A percentile compares a stretch with the other conserved stretches of the same genome.
phyloP scores from a whole-genome alignment of 2,888 invertebrate genomes.

The Melangyna quadrimaculata region DNA sequence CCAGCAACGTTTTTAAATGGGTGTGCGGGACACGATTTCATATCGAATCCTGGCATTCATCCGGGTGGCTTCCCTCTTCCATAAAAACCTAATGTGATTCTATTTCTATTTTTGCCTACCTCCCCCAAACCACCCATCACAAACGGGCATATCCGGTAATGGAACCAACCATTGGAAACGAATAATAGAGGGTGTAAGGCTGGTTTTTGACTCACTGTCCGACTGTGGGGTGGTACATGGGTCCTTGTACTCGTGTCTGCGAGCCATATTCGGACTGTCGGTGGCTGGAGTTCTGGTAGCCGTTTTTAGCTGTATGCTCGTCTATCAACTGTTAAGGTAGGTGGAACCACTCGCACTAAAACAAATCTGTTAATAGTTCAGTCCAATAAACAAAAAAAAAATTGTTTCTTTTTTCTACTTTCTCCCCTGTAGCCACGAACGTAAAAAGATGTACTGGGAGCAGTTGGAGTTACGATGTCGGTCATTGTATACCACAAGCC shows the following conservation, averaged over 20 bases:
- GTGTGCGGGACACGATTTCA: slow-evolving; percentile 35
- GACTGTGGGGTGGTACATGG: slow-evolving; percentile 96
- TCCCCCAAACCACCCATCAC: slow-evolving; percentile 13
- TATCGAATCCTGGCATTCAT: slow-evolving; percentile 45
- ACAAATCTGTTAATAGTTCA: slow-evolving; percentile 46
- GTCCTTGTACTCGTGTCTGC: slow-evolving; percentile 91
- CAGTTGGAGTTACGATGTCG: slow-evolving; percentile 92
- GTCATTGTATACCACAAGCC: slow-evolving; percentile 85
- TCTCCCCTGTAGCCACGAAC: slow-evolving; percentile 87
- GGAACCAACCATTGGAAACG: slow-evolving; percentile 59
- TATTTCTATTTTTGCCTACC: slow-evolving; percentile 31
- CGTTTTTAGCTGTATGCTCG: slow-evolving; percentile 95
- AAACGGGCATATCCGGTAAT: slow-evolving; percentile 36
- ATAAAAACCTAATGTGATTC: slow-evolving; percentile 44
- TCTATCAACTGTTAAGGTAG: slow-evolving; percentile 92
- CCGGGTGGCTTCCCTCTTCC: background rate
- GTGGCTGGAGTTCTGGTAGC: slow-evolving; percentile 94
- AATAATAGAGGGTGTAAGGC: slow-evolving; percentile 84
- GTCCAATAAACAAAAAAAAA: background rate
- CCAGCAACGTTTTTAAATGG: slow-evolving; percentile 27
- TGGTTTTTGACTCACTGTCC: slow-evolving; percentile 92
- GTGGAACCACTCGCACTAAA: slow-evolving; percentile 39
- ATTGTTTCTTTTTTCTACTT: background rate
- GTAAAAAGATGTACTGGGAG: slow-evolving; percentile 97
- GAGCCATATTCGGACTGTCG: slow-evolving; percentile 94